Base-by-base conservation (phyloP, 2,113 vertebrate genomes). In the Cephalopterus ornatus region DNA sequence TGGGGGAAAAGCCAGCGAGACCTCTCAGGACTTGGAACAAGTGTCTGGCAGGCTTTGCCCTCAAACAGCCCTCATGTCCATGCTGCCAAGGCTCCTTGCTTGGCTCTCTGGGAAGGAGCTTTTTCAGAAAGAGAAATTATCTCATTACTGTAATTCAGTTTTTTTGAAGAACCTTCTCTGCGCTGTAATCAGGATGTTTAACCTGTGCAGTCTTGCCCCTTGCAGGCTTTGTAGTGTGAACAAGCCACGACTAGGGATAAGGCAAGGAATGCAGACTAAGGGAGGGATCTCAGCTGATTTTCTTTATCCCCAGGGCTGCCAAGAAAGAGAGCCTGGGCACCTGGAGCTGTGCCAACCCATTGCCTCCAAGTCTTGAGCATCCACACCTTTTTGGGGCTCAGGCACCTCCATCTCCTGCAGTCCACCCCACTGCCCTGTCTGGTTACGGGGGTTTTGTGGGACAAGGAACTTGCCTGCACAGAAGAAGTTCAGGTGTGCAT, bases 191-290 rank as follows among this genome's bases (percentile, higher is more conserved):
- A 55, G 50, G 72, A 33, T 8, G 19, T 30, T 84, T 20, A 70
- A 63, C 91, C 56, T 95, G 96, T 12, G 1, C 2, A 1, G 56
- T 86, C 91, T 89, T 95, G 93, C 79, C 79, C 58, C 0, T 0
- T 52, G 41, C 27, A 61, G 77, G 39, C 59, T 84, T 2, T 5
- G 49, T 6, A 35, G 50, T 0, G 0, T 23, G 27, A 94, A 24
- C 83, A 91, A 92, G 94, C 77, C 80, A 71, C 52, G 80, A 33
- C 68, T 41, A 30, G 61, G 71, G 33, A 12, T 20, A 47, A 74
- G 39, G 41, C 35, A 46, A 86, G 61, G 83, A 95, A 91, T 88
- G 85, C 42, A 80, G 67, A 18, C 42, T 56, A 5, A 30, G 39
- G 61, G 33, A 66, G 49, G 11, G 58, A 93, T 65, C 59, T 66